Evolutionary conservation across 2,113 vertebrate species (phyloP).

Genomic region (Cephalopholis sonnerati): DNA sequence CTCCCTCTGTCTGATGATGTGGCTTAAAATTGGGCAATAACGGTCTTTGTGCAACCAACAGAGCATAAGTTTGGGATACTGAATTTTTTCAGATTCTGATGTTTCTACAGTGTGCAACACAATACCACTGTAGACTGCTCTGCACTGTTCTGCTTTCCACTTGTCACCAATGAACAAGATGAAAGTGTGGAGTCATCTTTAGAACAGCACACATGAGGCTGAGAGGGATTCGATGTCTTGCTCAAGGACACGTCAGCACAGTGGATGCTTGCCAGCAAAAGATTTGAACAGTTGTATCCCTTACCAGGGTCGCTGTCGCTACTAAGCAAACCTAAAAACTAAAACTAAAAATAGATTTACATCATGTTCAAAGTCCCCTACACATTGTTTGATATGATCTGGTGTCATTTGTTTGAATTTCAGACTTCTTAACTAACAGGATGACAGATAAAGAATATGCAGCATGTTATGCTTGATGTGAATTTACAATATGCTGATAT

Average conservation of each 20-base stretch:
- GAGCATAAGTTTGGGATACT: slow-evolving; percentile 1
- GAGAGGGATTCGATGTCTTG: background rate
- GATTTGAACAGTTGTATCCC: background rate
- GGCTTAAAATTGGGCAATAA: slow-evolving; percentile 13
- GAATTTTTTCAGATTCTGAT: background rate
- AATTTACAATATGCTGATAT: background rate
- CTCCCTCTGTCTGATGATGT: slow-evolving; percentile 5
- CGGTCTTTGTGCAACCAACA: background rate
- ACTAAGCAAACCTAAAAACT: background rate
- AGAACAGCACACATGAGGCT: background rate
- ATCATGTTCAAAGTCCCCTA: background rate
- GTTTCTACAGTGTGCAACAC: background rate
- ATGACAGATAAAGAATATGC: too few species aligned
- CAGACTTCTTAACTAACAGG: background rate
- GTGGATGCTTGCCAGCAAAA: background rate
- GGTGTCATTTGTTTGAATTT: background rate
- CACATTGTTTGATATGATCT: background rate
- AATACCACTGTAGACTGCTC: background rate
- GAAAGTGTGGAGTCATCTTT: background rate
- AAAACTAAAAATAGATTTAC: background rate
- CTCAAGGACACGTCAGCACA: background rate
- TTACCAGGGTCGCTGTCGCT: background rate
- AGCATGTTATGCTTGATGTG: background rate
- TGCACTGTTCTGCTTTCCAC: background rate
- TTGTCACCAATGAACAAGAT: too few species aligned